Evolutionary conservation across 2,113 vertebrate genomes (phyloP).

Genomic region (Oceanodroma tethys): DNA sequence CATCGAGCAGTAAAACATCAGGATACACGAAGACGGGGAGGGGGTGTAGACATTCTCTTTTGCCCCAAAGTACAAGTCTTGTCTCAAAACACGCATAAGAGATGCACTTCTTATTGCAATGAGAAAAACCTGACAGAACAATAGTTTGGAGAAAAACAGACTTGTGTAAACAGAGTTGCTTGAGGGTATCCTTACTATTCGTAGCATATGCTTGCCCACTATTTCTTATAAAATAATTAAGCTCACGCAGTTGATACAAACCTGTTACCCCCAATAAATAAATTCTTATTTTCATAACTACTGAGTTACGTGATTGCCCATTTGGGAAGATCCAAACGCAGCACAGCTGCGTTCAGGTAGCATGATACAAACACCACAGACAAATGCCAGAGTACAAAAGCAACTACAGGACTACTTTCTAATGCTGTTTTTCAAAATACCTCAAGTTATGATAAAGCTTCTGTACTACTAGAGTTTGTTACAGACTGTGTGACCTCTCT

Average conservation of each 20-base stretch:
- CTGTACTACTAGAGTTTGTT: background rate
- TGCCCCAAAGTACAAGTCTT: background rate
- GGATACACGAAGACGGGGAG: background rate
- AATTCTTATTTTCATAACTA: background rate
- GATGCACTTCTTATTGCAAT: background rate
- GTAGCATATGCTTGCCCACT: background rate
- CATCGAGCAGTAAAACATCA: background rate
- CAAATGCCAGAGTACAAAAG: background rate
- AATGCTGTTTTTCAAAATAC: background rate
- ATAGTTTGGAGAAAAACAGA: background rate
- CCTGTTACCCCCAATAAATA: background rate
- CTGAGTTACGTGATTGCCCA: background rate
- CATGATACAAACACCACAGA: background rate
- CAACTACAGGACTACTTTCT: background rate
- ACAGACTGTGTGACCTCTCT: background rate
- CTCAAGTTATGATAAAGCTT: background rate
- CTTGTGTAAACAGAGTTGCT: background rate
- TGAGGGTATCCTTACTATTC: background rate
- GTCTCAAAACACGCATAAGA: background rate
- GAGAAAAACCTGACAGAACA: background rate
- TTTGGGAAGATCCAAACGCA: background rate
- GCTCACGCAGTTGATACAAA: background rate
- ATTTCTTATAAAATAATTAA: slow-evolving; percentile 5
- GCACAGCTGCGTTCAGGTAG: background rate
- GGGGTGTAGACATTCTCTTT: background rate